These are phyloP conservation scores for Spodoptera frugiperda DNA, from an alignment of 1,140 invertebrate species.

Conservation along the genomic window DNA sequence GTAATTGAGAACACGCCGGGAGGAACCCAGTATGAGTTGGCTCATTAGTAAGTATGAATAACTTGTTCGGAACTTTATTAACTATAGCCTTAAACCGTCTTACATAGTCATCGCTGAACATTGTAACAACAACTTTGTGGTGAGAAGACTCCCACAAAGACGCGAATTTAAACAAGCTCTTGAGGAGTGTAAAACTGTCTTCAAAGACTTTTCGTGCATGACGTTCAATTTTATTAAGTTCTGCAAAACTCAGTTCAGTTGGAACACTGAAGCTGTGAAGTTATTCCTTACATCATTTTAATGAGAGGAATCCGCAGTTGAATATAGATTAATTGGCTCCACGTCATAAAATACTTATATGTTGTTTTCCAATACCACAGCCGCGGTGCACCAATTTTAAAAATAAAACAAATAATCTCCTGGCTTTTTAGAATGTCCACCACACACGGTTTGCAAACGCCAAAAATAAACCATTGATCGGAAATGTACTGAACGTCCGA, in stretches of 20 bases:
- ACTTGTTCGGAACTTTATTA: constrained; percentile 51
- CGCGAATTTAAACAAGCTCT: constrained; percentile 22
- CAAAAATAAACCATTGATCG: constrained; percentile 42
- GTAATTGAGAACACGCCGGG: constrained; percentile 44
- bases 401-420: constrained; percentile 15
- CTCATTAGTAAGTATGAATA: constrained; percentile 50
- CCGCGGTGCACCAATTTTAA: not conserved
- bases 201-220: constrained; percentile 16
- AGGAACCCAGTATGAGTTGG: constrained; percentile 42
- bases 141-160: constrained; percentile 10
- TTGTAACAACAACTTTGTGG: constrained; percentile 44
- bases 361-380: not conserved
- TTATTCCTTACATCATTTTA: constrained; percentile 4
- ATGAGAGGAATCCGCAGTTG: not conserved
- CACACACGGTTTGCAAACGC: not conserved
- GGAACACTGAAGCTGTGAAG: not conserved
- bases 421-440: not conserved
- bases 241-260: constrained; percentile 9
- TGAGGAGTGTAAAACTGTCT: constrained; percentile 33
- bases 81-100: constrained; percentile 40
- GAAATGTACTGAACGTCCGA: constrained; percentile 59
- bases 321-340: not conserved
- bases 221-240: constrained; percentile 40
- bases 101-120: constrained; percentile 28
- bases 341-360: constrained; percentile 1